These are phyloP conservation scores for Daktulosphaira vitifoliae DNA, from an alignment of 1,140 invertebrate genomes.

Conservation along the genomic window DNA sequence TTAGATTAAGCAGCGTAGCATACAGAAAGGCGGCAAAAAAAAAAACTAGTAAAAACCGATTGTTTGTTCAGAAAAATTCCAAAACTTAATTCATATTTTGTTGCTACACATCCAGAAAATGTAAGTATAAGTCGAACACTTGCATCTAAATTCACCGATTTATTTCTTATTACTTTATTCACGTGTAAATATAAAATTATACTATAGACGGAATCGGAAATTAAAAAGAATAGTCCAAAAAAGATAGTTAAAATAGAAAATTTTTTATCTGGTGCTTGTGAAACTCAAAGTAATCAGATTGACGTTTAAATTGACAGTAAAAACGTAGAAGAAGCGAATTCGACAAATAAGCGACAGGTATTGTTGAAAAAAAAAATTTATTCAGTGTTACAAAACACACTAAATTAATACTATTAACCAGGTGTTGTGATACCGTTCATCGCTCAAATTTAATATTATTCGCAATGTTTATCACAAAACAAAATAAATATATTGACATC, in stretches of 20 bases:
- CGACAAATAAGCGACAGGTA: conserved; percentile 2
- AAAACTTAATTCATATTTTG: conserved; percentile 19
- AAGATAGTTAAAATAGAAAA: conserved; percentile 3
- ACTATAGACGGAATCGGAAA: conserved; percentile 5
- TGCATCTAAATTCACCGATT: background rate
- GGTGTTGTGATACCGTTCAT: no score
- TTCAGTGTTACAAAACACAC: no score
- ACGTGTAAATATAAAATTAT: conserved; percentile 4
- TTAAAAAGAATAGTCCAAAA: no score
- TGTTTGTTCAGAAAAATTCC: conserved; percentile 1
- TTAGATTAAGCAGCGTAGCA: conserved; percentile 8
- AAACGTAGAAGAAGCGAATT: conserved; percentile 1
- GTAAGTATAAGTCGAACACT: background rate
- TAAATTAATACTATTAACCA: no score
- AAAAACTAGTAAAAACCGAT: conserved; percentile 13
- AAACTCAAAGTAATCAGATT: conserved; percentile 3
- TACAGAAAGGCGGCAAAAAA: conserved; percentile 8
- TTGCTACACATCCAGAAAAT: conserved; percentile 1
- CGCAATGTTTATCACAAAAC: no score
- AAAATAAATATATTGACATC: no score
- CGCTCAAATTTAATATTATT: no score
- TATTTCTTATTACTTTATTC: conserved; percentile 10
- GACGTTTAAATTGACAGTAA: background rate
- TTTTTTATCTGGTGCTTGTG: conserved; percentile 2
- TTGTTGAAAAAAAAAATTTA: conserved; percentile 17